Evolutionary conservation across 2,888 invertebrate genomes (phyloP), one percentile per base, ranked within the genome.

Genomic region (Cryptocephalus moraei): DNA sequence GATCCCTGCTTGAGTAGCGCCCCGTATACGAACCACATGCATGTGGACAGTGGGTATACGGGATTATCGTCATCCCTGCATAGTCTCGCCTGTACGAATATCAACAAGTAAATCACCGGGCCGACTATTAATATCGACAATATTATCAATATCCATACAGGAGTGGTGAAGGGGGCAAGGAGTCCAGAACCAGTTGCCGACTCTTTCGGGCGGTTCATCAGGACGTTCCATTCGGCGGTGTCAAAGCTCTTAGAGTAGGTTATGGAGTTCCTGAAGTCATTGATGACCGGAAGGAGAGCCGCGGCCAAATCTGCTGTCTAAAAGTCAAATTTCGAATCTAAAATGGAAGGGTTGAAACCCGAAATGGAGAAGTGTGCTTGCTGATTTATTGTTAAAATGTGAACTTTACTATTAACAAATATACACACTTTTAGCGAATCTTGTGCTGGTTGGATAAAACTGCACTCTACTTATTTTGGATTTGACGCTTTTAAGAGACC

Each of bases 1-100:
- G 88, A 86, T 43, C 91, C 91, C 70, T 91, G 91, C 62, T 91
- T 91, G 72, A 91, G 80, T 33, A 91, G 75, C 1, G 89, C 89
- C 11, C 90, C 89, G 63, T 91, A 91, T 3, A 86, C 85, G 63
- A 91, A 91, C 91, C 91, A 91, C 54, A 86, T 76, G 62, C 90
- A 90, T 4, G 84, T 78, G 0, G 79, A 75, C 12, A 90, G 59
- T 0, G 80, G 73, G 55, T 84, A 83, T 4, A 75, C 70, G 8
- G 69, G 70, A 56, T 83, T 70, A 1, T 64, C 77, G 8, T 75
- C 71, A 46, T 81, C 80, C 14, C 75, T 76, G 41, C 84, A 78
- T 22, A 86, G 59, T 55, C 76, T 77, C 14, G 76, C 76, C 49
- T 84, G 78, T 40, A 86, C 57, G 9, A 77, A 74, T 4, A 87